These are phyloP conservation scores for Jaculus jaculus DNA, from an alignment of 2,113 vertebrate species.

Conservation along the genomic window DNA sequence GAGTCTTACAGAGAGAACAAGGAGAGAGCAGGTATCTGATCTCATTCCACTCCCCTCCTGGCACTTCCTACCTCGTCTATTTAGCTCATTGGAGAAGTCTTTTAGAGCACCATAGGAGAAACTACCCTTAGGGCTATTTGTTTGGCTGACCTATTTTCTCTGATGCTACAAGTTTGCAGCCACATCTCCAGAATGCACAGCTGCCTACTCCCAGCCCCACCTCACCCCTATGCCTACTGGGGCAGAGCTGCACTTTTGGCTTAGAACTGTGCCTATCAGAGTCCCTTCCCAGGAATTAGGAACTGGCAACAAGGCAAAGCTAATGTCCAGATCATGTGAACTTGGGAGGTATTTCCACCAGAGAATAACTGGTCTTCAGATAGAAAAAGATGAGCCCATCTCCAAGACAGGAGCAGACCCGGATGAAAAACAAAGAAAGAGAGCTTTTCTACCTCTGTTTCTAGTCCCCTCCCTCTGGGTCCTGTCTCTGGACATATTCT, in stretches of 20 bases:
- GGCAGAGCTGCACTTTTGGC: background rate
- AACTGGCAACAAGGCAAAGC: background rate
- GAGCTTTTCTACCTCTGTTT: background rate
- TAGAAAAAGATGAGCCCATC: background rate
- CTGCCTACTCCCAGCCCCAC: background rate
- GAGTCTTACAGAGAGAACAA: background rate
- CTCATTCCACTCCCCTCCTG: background rate
- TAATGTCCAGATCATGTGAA: background rate
- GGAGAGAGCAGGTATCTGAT: background rate
- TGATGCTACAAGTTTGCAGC: background rate
- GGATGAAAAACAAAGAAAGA: background rate
- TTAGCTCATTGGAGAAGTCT: slow-evolving; percentile 1
- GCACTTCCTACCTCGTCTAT: background rate
- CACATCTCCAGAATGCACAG: background rate
- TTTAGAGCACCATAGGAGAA: background rate
- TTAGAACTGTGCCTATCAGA: background rate
- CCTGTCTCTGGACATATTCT: background rate
- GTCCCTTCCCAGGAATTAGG: background rate
- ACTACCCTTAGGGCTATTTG: background rate
- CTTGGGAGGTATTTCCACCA: background rate
- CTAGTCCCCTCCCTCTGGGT: background rate
- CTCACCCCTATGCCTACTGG: background rate
- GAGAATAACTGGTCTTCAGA: background rate
- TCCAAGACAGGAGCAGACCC: background rate
- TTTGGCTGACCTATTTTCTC: background rate